phyloP scores from a whole-genome alignment of 2,888 invertebrate genomes.

The Apocheima hispidaria region DNA sequence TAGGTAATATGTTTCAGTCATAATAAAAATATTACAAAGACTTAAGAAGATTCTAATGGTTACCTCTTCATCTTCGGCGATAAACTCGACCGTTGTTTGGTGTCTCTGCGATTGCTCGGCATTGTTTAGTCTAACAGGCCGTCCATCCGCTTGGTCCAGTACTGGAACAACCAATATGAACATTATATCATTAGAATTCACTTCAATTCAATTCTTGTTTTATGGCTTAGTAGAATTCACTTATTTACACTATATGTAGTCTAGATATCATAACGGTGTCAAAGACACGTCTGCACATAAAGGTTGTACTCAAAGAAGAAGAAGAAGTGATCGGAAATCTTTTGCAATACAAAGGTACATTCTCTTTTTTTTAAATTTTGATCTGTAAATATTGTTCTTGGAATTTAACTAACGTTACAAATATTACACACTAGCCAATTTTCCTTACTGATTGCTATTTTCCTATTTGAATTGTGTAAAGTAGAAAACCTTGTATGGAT shows the following conservation, averaged over 20 bases:
- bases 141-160: conserved; percentile 73
- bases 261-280: conserved; percentile 1
- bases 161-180: conserved; percentile 71
- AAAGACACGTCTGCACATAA: conserved; percentile 6
- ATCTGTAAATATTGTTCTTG: too few relatives aligned
- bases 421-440: too few relatives aligned
- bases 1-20: neutral
- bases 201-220: too few relatives aligned
- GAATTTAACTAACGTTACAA: too few relatives aligned
- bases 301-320: neutral
- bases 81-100: conserved; percentile 71
- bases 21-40: too few relatives aligned
- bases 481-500: too few relatives aligned
- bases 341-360: too few relatives aligned
- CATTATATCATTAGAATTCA: neutral
- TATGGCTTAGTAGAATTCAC: neutral
- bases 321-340: neutral
- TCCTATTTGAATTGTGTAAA: too few relatives aligned
- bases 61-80: conserved; percentile 81
- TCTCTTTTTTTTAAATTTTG: too few relatives aligned
- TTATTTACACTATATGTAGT: neutral
- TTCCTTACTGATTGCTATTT: too few relatives aligned
- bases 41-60: conserved; percentile 1
- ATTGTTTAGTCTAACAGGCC: conserved; percentile 64
- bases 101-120: conserved; percentile 70